phyloP scores from a whole-genome alignment of 2,888 invertebrate genomes.

The Mongoloraphidia duomilia region DNA sequence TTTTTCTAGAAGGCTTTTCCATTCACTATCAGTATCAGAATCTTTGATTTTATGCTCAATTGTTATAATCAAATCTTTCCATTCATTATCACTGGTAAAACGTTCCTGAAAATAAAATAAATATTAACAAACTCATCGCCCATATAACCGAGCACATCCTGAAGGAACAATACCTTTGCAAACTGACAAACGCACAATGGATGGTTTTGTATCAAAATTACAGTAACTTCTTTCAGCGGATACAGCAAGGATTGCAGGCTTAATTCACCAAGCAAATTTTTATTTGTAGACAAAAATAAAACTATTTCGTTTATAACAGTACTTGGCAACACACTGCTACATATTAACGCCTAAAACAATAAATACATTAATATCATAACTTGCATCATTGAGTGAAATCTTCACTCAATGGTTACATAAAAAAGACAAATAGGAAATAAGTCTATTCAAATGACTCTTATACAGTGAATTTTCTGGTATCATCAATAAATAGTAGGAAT shows the following conservation, averaged over 20 bases:
- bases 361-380: neutral
- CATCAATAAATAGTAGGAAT: neutral
- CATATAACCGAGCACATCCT: neutral
- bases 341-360: slow-evolving; percentile 40
- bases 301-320: slow-evolving; percentile 44
- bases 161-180: slow-evolving; percentile 38
- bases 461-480: too few species aligned
- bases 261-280: slow-evolving; percentile 36
- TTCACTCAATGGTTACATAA: too few species aligned
- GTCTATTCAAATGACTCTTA: too few species aligned
- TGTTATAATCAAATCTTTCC: slow-evolving; percentile 29
- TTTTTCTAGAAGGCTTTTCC: neutral
- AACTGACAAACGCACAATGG: slow-evolving; percentile 48
- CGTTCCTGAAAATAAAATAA: slow-evolving; percentile 25
- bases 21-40: neutral
- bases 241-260: slow-evolving; percentile 36
- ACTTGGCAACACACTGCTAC: slow-evolving; percentile 36
- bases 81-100: slow-evolving; percentile 29
- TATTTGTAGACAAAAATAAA: slow-evolving; percentile 41
- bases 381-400: too few species aligned
- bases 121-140: neutral
- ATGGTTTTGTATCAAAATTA: slow-evolving; percentile 40
- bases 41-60: slow-evolving; percentile 27
- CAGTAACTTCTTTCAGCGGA: slow-evolving; percentile 34
- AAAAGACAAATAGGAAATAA: too few species aligned